These are phyloP conservation scores for Acrocephalus kingi DNA, from an alignment of 2,113 vertebrate genomes.

Conservation along the genomic window DNA sequence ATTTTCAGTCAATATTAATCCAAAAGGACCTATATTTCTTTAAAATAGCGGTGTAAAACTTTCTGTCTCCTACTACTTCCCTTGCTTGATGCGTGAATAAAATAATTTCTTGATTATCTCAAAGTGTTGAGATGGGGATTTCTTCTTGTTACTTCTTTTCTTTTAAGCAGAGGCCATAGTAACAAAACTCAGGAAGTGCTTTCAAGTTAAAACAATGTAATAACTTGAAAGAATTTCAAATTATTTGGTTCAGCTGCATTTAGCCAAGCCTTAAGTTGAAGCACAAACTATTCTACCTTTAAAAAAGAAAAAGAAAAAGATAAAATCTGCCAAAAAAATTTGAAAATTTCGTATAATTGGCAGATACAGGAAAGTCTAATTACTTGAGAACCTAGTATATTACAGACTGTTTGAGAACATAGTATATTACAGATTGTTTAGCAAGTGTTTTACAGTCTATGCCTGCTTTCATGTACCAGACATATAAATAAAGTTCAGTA, in stretches of 20 bases:
- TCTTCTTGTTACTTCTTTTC: neutral
- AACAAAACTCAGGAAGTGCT: neutral
- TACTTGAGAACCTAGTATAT: neutral
- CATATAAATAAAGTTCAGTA: neutral
- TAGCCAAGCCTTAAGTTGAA: neutral
- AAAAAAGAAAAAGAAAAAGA: neutral
- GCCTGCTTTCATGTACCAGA: neutral
- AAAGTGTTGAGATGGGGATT: neutral
- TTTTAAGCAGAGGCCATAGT: neutral
- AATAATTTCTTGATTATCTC: neutral
- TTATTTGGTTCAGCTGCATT: neutral
- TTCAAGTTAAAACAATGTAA: neutral
- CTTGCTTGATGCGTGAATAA: neutral
- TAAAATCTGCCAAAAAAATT: neutral
- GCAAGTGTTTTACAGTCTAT: neutral
- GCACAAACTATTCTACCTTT: neutral
- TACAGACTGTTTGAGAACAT: neutral
- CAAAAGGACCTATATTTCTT: neutral
- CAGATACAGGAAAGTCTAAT: neutral
- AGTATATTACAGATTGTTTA: neutral
- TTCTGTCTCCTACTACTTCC: neutral
- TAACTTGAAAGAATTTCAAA: neutral
- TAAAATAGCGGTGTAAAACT: neutral
- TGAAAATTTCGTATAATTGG: neutral
- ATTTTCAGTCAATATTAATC: neutral